phyloP scores from a whole-genome alignment of 2,113 vertebrate genomes.

The Cinclus mexicanus region DNA sequence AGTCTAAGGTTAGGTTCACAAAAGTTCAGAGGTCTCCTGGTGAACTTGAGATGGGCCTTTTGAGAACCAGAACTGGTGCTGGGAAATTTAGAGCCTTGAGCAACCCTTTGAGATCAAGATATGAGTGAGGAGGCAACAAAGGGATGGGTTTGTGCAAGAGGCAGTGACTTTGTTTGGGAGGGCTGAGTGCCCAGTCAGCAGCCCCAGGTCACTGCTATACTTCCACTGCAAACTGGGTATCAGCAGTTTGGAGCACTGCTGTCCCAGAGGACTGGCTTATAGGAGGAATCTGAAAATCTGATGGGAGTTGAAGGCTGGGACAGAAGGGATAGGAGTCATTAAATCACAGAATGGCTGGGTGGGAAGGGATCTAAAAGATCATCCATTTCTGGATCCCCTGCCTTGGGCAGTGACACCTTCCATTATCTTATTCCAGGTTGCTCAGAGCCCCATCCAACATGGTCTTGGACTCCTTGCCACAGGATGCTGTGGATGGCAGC shows the following conservation, averaged over 20 bases:
- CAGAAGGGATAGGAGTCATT: not conserved
- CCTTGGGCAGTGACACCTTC: not conserved
- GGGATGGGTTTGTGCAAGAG: not conserved
- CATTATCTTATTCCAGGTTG: fast-evolving
- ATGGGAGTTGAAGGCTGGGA: not conserved
- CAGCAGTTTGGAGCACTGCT: not conserved
- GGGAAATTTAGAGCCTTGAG: not conserved
- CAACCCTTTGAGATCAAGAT: not conserved
- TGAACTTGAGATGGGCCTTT: not conserved
- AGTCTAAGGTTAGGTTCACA: not conserved
- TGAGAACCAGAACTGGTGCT: not conserved
- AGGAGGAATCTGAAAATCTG: not conserved
- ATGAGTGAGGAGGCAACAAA: not conserved
- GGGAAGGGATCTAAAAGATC: not conserved
- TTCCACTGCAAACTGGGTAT: not conserved
- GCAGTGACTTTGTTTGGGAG: not conserved
- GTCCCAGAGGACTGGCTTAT: not conserved
- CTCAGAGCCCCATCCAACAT: not conserved
- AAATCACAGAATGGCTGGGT: not conserved
- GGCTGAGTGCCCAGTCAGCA: not conserved
- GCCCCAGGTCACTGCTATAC: not conserved
- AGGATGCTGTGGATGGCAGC: not conserved
- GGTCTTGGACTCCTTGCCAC: not conserved
- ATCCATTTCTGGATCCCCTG: not conserved
- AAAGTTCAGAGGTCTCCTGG: not conserved